Percentiles rank a stretch among this genome's conserved stretches.
Conservation (phyloP, 2,797 vertebrate genomes). For the Coranthus polyacanthus region DNA sequence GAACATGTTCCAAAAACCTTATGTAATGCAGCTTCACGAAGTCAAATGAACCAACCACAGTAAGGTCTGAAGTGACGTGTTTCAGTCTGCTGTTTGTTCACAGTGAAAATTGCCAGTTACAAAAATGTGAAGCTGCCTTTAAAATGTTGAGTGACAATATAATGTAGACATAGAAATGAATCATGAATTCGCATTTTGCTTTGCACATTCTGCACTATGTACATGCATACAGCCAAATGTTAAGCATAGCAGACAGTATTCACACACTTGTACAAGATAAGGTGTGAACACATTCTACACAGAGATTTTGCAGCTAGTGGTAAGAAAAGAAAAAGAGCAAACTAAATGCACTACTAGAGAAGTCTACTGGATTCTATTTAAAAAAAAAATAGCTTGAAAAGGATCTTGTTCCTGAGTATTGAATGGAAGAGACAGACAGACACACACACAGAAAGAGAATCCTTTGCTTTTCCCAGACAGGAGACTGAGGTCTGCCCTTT, state of each 20-base stretch:
- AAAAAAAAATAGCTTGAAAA: conserved; percentile 21
- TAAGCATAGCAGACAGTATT: conserved; percentile 6
- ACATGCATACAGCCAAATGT: neutral
- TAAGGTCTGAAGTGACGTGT: conserved; percentile 9
- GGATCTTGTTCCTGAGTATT: conserved; percentile 10
- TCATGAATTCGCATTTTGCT: no score
- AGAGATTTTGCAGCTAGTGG: neutral
- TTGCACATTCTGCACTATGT: no score
- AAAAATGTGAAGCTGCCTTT: no score
- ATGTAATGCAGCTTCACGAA: conserved; percentile 46
- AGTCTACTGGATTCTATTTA: conserved; percentile 4
- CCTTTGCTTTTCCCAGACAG: conserved; percentile 55
- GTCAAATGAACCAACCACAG: conserved; percentile 38
- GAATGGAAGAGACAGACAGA: conserved; percentile 38
- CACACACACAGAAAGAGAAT: conserved; percentile 40
- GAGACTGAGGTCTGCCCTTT: conserved; percentile 63
- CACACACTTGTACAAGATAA: no score
- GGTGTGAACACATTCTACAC: no score
- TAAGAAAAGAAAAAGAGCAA: conserved; percentile 13
- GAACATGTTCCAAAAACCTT: conserved; percentile 47
- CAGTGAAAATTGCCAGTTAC: conserved; percentile 20
- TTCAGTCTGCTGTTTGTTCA: conserved; percentile 44
- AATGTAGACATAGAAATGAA: no score
- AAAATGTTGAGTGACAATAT: no score
- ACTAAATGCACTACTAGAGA: neutral